Base-by-base conservation (phyloP, 2,113 vertebrate genomes). In the Gallinago jamesoni region DNA sequence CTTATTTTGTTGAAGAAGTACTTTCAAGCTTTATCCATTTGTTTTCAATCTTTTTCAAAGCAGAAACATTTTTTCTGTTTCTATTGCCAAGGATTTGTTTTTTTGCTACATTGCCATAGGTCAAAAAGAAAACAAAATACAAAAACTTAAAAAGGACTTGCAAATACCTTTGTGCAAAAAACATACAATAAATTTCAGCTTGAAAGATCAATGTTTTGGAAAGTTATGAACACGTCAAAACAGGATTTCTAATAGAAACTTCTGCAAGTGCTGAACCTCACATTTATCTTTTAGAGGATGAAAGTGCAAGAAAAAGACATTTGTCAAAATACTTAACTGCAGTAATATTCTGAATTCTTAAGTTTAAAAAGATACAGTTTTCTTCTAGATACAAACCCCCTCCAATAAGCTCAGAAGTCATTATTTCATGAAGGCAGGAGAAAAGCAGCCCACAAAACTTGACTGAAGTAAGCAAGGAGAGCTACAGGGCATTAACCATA, bases 211-310 rank as follows among this genome's bases (percentile, higher is more conserved):
- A 50, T 50, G n/a, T 74, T 91, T 73, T 43, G 41, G 25, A 63
- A 95, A 93, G 59, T 66, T 86, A 94, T 27, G 7, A 95, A 91
- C 48, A 87, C 10, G 8, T 87, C 81, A 93, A 72, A 93, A 68
- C 57, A 90, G 47, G 16, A 70, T 83, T 94, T 91, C 25, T 88
- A 77, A 80, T 22, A 85, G 67, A 73, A 94, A 67, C 35, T 81
- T 63, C 79, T 90, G n/a, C 78, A 88, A 47, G 59, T 81, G 50
- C 55, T 95, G 67, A 93, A 94, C 63, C 45, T 84, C 82, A 63
- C 67, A 77, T 90, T 90, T 77, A 85, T 83, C 90, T 96, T 95
- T 47, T 28, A 55, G 31, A 90, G 22, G 43, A 93, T 31, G 41
- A 59, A 83, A 84, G 70, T 12, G 19, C 50, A 74, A 93, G 62